A percentile compares a stretch with the other conserved stretches of the same genome.
These are phyloP conservation scores for Lytechinus pictus DNA, from an alignment of 35 echinoderm and acorn worm species.

Conservation along the genomic window DNA sequence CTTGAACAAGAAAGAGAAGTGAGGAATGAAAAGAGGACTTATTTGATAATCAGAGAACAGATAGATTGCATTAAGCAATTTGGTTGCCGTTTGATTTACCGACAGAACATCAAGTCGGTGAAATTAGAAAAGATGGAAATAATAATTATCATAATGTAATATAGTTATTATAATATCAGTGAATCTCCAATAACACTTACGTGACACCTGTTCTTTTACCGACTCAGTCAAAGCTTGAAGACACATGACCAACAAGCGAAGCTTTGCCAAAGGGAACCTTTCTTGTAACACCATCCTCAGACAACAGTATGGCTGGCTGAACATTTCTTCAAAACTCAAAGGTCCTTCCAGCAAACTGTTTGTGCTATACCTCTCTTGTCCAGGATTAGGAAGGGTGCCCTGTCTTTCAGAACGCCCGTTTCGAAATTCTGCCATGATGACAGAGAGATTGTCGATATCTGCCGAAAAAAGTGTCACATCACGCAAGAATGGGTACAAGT, in stretches of 20 bases:
- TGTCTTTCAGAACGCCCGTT: neutral
- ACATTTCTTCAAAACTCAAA: constrained; percentile 13
- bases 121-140: too few species aligned
- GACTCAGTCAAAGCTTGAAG: constrained; percentile 56
- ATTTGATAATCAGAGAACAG: too few species aligned
- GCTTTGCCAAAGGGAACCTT: constrained; percentile 55
- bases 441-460: neutral
- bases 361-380: neutral
- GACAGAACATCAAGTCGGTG: too few species aligned
- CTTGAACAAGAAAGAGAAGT: too few species aligned
- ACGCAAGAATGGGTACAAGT: neutral
- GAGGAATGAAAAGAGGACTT: too few species aligned
- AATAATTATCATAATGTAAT: too few species aligned
- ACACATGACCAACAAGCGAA: constrained; percentile 69
- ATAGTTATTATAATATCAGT: neutral
- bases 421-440: neutral
- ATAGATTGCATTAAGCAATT: too few species aligned
- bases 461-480: neutral
- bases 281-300: constrained; percentile 62
- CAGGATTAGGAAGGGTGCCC: neutral
- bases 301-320: constrained; percentile 59
- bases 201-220: constrained; percentile 60
- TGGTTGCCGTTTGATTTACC: too few species aligned
- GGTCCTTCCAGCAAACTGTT: neutral
- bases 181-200: constrained; percentile 15